phyloP scores from a whole-genome alignment of 1,140 invertebrate species.

The Halyomorpha halys region DNA sequence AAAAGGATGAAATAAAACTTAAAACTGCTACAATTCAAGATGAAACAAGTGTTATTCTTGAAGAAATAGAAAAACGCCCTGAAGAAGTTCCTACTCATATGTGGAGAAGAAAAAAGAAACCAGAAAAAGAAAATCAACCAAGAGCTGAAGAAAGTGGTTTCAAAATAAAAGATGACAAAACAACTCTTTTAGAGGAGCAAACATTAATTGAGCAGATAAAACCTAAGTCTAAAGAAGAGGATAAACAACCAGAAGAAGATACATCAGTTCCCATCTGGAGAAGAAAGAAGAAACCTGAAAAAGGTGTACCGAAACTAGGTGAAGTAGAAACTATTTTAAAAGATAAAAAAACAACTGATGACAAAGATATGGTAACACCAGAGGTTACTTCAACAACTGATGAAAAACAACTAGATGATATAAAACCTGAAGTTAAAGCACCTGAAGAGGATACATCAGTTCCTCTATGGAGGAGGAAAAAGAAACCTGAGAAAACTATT shows the following conservation, averaged over 20 bases:
- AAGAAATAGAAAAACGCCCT: neutral
- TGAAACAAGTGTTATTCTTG: neutral
- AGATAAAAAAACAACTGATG: too few relatives aligned
- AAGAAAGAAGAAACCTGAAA: too few relatives aligned
- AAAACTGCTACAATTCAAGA: neutral
- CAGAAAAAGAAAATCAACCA: neutral
- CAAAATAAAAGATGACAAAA: neutral
- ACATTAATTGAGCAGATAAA: neutral
- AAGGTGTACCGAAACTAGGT: too few relatives aligned
- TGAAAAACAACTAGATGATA: too few relatives aligned
- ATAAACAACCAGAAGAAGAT: neutral
- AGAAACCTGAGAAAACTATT: too few relatives aligned
- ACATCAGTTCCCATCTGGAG: too few relatives aligned
- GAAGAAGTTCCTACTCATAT: slow-evolving; percentile 21
- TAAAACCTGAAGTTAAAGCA: too few relatives aligned
- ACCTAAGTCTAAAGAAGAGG: neutral
- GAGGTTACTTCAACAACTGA: too few relatives aligned
- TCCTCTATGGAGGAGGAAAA: too few relatives aligned
- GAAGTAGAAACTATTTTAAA: too few relatives aligned
- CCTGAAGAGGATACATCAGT: too few relatives aligned
- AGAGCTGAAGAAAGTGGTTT: neutral
- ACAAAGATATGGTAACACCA: too few relatives aligned
- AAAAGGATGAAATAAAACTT: neutral
- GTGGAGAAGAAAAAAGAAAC: slow-evolving; percentile 10
- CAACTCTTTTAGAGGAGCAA: neutral